Evolutionary conservation across 2,113 vertebrate species (phyloP), one percentile per base, ranked within the genome.

Genomic region (Clupea harengus): DNA sequence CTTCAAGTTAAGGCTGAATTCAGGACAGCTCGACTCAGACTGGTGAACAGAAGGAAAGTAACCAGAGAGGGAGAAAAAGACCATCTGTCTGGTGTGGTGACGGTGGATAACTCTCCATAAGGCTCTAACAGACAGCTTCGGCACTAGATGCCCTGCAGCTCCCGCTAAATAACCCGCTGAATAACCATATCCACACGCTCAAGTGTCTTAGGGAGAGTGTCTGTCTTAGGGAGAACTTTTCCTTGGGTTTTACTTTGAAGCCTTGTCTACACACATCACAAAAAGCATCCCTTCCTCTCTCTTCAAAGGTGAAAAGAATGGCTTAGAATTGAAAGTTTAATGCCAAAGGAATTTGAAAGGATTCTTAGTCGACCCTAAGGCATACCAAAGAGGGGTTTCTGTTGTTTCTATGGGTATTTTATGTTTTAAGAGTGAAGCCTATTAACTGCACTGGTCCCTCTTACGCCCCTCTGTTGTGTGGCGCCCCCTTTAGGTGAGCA

Each of bases 401-500:
- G 15, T 39, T 78, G 72, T 78, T 13, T 78, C 28, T 78, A 15
- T 15, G 72, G 11, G 10, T 20, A 28, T 78, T 11, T 39, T 39
- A 17, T 39, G 72, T 15, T 15, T 11, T 78, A 32, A 39, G 72
- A 11, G 6, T 4, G 28, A 11, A 39, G 13, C 28, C 4, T 39
- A 2, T 32, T 25, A 75, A 4, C 28, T 78, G 28, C 28, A 32
- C 72, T 75, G 28, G 52, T 5, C 4, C 4, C 25, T 44, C 13
- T 78, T 32, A 39, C 28, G 18, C 28, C 11, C 72, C 11, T 13
- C 72, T 78, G 72, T 78, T 39, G 28, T 67, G 64, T 67, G 72
- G 25, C 32, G 72, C 82, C 86, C 80, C 83, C 82, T 84, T 82
- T 87, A 91, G 91, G 86, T 57, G 87, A 85, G 80, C 88, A 89